Evolutionary conservation across 2,113 vertebrate genomes (phyloP).

Genomic region (Chloroceryle aenea): DNA sequence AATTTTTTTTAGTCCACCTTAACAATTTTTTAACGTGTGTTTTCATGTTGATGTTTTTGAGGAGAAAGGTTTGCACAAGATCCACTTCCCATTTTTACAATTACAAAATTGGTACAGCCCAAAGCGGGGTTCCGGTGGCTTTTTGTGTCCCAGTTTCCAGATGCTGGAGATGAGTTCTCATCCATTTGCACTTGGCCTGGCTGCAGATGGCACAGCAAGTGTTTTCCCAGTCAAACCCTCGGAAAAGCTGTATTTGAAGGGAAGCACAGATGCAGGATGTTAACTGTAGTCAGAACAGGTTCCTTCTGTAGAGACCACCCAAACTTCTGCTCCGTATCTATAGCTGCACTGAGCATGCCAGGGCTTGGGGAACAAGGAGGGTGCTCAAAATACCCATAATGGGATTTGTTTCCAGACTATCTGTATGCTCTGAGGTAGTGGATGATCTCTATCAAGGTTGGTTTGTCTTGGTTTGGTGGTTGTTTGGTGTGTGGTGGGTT

Average conservation of each 20-base stretch:
- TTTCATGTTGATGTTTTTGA: neutral
- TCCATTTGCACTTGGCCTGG: neutral
- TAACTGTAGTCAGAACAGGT: neutral
- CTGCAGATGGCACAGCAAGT: neutral
- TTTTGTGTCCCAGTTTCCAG: neutral
- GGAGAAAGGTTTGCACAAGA: neutral
- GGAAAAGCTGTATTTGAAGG: neutral
- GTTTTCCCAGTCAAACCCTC: neutral
- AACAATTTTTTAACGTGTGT: fast-evolving
- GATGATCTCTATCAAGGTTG: neutral
- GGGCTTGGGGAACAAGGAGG: neutral
- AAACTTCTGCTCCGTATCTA: neutral
- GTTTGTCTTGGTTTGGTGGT: neutral
- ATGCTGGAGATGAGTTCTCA: neutral
- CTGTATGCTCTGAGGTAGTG: neutral
- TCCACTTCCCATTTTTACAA: neutral
- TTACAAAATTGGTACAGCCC: neutral
- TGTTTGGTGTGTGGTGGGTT: too few species aligned
- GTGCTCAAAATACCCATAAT: neutral
- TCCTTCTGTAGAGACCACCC: neutral
- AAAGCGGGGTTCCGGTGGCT: neutral
- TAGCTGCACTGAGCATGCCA: neutral
- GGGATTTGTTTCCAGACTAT: neutral
- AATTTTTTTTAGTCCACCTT: neutral
- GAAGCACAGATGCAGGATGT: neutral